Percentiles rank a stretch among this genome's conserved stretches.
These are phyloP conservation scores for Cydia fagiglandana DNA, from an alignment of 1,140 invertebrate species.

Conservation along the genomic window DNA sequence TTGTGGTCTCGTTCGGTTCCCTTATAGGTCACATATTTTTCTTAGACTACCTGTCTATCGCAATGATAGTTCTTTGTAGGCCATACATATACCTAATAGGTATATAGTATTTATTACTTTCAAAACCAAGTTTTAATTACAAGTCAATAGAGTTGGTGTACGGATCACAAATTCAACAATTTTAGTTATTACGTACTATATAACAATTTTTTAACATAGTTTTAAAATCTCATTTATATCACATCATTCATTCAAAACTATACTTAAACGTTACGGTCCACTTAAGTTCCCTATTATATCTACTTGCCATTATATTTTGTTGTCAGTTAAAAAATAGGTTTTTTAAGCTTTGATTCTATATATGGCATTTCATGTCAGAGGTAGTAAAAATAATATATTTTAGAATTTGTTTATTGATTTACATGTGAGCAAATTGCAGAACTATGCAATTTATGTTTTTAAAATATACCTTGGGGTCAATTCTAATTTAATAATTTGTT, in stretches of 20 bases:
- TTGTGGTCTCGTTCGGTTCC: too few relatives aligned
- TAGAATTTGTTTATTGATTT: slow-evolving; percentile 3
- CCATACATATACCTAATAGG: not conserved
- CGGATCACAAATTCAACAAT: not conserved
- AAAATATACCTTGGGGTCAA: too few relatives aligned
- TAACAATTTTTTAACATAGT: slow-evolving; percentile 66
- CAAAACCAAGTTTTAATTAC: not conserved
- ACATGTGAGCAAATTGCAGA: not conserved
- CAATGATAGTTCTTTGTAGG: too few relatives aligned
- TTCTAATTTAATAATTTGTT: too few relatives aligned
- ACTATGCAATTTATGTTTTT: not conserved
- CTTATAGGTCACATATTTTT: too few relatives aligned
- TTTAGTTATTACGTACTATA: slow-evolving; percentile 64
- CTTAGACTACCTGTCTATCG: too few relatives aligned
- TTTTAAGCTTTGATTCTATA: slow-evolving; percentile 16
- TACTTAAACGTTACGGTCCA: slow-evolving; percentile 46
- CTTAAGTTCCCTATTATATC: slow-evolving; percentile 38
- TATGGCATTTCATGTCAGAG: not conserved
- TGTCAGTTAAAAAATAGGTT: slow-evolving; percentile 19
- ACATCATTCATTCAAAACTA: slow-evolving; percentile 77
- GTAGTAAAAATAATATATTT: slow-evolving; percentile 22
- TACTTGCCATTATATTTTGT: not conserved
- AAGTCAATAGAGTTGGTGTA: not conserved
- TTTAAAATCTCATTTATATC: slow-evolving; percentile 71
- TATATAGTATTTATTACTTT: not conserved